Evolutionary conservation across 2,888 invertebrate species (phyloP).

Genomic region (Amaurobius ferox): DNA sequence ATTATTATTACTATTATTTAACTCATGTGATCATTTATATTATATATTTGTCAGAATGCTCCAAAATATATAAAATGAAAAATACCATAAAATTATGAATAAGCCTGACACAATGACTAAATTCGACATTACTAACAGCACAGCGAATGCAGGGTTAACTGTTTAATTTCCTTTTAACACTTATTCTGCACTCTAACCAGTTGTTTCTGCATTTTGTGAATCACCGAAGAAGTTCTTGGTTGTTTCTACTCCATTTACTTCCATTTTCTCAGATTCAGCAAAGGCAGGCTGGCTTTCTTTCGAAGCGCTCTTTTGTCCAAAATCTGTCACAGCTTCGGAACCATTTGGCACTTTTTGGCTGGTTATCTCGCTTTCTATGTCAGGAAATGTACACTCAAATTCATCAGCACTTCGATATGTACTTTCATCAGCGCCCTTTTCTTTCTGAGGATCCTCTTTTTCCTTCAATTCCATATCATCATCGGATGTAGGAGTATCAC

Average conservation of each 20-base stretch:
- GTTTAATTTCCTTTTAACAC: too few relatives aligned
- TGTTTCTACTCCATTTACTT: slow-evolving; percentile 42
- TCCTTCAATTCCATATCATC: slow-evolving; percentile 56
- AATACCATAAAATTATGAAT: too few relatives aligned
- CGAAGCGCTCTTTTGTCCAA: background rate
- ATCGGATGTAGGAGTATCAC: slow-evolving; percentile 59
- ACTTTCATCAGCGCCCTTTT: background rate
- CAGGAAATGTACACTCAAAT: slow-evolving; percentile 56
- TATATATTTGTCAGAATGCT: too few relatives aligned
- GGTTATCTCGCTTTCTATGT: slow-evolving; percentile 20
- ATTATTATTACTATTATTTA: too few relatives aligned
- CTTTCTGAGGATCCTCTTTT: slow-evolving; percentile 19
- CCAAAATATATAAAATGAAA: too few relatives aligned
- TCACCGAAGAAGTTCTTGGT: slow-evolving; percentile 26
- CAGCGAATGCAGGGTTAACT: too few relatives aligned
- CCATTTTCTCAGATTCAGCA: slow-evolving; percentile 49
- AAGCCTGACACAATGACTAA: too few relatives aligned
- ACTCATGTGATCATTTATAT: too few relatives aligned
- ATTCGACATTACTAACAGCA: too few relatives aligned
- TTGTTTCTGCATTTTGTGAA: slow-evolving; percentile 43
- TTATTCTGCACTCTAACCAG: too few relatives aligned
- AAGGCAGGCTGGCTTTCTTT: background rate
- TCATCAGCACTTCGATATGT: slow-evolving; percentile 33
- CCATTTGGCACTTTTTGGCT: slow-evolving; percentile 16
- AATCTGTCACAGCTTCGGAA: background rate